These are phyloP conservation scores for Caenorhabditis afra DNA, from an alignment of 2,888 invertebrate species.

Conservation along the genomic window DNA sequence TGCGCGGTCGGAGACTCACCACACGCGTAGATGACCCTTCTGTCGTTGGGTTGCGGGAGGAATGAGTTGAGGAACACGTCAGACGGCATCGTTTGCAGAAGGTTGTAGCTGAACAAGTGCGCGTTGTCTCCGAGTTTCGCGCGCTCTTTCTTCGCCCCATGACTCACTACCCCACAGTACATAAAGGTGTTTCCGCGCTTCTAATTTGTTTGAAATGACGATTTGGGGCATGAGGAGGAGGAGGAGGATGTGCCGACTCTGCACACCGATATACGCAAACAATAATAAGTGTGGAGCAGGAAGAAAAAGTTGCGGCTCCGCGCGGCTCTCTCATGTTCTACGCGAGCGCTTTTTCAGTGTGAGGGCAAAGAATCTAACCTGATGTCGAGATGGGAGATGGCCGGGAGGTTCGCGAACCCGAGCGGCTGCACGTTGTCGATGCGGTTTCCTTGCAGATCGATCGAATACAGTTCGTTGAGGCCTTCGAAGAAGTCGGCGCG, in stretches of 20 bases:
- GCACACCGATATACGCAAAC: slow-evolving; percentile 47
- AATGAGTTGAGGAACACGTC: slow-evolving; percentile 77
- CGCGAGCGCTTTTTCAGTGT: slow-evolving; percentile 1
- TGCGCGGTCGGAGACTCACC: slow-evolving; percentile 63
- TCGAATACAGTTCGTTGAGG: slow-evolving; percentile 78
- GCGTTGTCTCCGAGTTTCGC: not conserved
- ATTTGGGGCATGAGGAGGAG: slow-evolving; percentile 32
- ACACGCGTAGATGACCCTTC: slow-evolving; percentile 79
- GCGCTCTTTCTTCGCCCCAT: slow-evolving; percentile 12
- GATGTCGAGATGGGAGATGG: slow-evolving; percentile 79
- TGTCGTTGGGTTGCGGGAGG: slow-evolving; percentile 75
- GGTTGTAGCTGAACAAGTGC: slow-evolving; percentile 75
- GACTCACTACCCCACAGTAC: slow-evolving; percentile 43
- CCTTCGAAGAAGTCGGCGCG: slow-evolving; percentile 80
- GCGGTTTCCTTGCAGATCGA: slow-evolving; percentile 80
- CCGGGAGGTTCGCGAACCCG: slow-evolving; percentile 79
- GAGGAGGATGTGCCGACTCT: slow-evolving; percentile 43
- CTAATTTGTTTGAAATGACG: slow-evolving; percentile 51
- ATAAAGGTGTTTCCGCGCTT: slow-evolving; percentile 45
- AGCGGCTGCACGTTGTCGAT: slow-evolving; percentile 76
- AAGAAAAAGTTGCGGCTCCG: slow-evolving; percentile 11
- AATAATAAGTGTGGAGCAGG: slow-evolving; percentile 32
- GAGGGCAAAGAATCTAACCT: slow-evolving; percentile 64
- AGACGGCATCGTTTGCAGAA: slow-evolving; percentile 77
- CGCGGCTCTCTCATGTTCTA: slow-evolving; percentile 17